Base-by-base conservation (phyloP, 1,140 invertebrate species). In the Lepidurus arcticus region DNA sequence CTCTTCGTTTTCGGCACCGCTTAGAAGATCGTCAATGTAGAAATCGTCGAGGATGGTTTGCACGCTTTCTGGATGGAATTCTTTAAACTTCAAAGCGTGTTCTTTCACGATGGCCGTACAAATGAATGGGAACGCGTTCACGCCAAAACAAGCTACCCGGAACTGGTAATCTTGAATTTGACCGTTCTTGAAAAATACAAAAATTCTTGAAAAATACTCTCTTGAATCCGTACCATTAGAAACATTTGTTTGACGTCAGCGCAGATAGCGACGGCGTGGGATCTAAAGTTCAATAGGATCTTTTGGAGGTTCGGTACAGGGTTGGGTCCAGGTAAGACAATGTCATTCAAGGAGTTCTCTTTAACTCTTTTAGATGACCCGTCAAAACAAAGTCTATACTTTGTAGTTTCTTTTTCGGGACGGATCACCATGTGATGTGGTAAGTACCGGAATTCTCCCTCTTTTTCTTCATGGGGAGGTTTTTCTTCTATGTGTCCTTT, bases 141-240 rank as follows among this genome's bases (percentile, higher is more conserved):
- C n/a, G n/a, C n/a, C n/a, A 47, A 47, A 47, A 47, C 45, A 47
- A 16, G 45, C 45, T 10, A 47, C 26, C 45, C 8, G 45, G 45
- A 47, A 47, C 16, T 47, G 45, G 16, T 47, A 47, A 47, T 47
- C 45, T 47, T 47, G 45, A 16, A 47, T 9, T 47, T 47, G 9
- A 10, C 45, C 45, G 45, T 47, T 47, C 45, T 47, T 47, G 45
- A 47, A 47, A 47, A 47, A 80, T 16, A 80, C 24, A 34, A 79
- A 80, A n/a, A n/a, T n/a, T n/a, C n/a, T n/a, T 42, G 78, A n/a
- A 73, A 79, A 74, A 0, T 75, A 1, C 44, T 44, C 42, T 75
- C 47, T 16, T 53, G 65, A 45, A 47, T 47, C 8, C 45, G 45
- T 47, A 47, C 45, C 45, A 47, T 47, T 9, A 47, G 45, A 47